Percentiles rank a stretch among this genome's conserved stretches.
Conservation (phyloP, 2,888 invertebrate genomes). For the Cephus spinipes region DNA sequence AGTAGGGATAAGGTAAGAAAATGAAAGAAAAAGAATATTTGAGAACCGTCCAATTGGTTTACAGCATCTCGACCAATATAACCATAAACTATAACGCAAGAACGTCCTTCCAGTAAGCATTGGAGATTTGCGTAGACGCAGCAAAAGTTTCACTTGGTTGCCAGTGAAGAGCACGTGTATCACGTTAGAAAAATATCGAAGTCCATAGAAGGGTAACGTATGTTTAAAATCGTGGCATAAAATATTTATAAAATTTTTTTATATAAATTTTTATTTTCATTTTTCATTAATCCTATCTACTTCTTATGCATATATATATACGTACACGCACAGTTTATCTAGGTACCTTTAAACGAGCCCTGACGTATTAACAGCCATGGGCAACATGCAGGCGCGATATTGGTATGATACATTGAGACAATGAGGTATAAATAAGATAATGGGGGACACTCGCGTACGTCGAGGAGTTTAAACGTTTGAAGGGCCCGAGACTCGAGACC, state of each 20-base stretch:
- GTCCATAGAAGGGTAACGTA: background rate
- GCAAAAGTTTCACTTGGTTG: background rate
- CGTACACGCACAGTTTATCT: background rate
- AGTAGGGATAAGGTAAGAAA: background rate
- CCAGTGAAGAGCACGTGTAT: background rate
- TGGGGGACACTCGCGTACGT: slow-evolving; percentile 53
- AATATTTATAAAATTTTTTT: too few relatives aligned
- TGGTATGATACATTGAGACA: slow-evolving; percentile 65
- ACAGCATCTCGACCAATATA: slow-evolving; percentile 42
- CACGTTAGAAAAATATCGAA: background rate
- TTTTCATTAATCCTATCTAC: background rate
- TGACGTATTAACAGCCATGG: slow-evolving; percentile 5
- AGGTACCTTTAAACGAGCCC: background rate
- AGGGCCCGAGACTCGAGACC: slow-evolving; percentile 38
- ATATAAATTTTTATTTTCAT: too few relatives aligned
- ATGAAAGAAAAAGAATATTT: background rate
- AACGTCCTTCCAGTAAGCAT: background rate
- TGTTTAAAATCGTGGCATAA: background rate
- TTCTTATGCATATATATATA: too few relatives aligned
- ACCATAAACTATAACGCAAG: slow-evolving; percentile 49
- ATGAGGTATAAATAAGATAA: slow-evolving; percentile 66
- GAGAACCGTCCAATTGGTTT: slow-evolving; percentile 43
- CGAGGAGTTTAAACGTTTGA: slow-evolving; percentile 48
- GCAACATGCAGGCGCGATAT: slow-evolving; percentile 48
- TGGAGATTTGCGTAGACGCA: background rate